Base-by-base conservation (phyloP, 2,113 vertebrate genomes). In the Electrona antarctica region DNA sequence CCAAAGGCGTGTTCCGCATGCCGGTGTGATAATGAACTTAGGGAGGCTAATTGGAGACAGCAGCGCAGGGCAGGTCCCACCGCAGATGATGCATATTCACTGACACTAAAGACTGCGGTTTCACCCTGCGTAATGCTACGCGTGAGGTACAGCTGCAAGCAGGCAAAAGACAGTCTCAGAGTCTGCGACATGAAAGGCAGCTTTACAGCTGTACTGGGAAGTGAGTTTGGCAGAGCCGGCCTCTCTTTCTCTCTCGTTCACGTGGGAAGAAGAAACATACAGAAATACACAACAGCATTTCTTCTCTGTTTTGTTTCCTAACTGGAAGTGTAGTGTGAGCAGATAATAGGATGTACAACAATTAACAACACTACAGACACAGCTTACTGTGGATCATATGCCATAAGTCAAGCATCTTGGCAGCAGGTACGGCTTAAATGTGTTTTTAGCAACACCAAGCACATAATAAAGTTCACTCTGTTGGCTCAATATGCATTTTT, bases 21-120 rank as follows among this genome's bases (percentile, higher is more conserved):
- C 74, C 70, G 67, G 29, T 15, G 60, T 75, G 67, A 74, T 79
- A 86, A 83, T 64, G 47, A 61, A 64, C 78, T 87, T 79, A 86
- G 80, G 15, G 33, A 73, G 33, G 33, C 64, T 87, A 73, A 77
- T 77, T 67, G 78, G 62, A 80, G 79, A 29, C 76, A 82, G 65
- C 76, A 64, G 29, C 41, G 33, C 72, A 68, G 52, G 54, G 7
- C 63, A 47, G 69, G 65, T 79, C 48, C 56, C n/a, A 4, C 8
- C 29, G 60, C 33, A 67, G 68, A 74, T 67, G 66, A 80, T 71
- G 71, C 60, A 56, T 9, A 75, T 70, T 63, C 60, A 15, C 62
- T 60, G 75, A 57, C 67, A 56, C 46, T n/a, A 47, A 21, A 48
- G 55, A 4, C 45, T 47, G 70, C 65, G 67, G 64, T 69, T 71